Evolutionary conservation across 2,888 invertebrate genomes (phyloP), one percentile per base, ranked within the genome.

Genomic region (Alcis repandata): DNA sequence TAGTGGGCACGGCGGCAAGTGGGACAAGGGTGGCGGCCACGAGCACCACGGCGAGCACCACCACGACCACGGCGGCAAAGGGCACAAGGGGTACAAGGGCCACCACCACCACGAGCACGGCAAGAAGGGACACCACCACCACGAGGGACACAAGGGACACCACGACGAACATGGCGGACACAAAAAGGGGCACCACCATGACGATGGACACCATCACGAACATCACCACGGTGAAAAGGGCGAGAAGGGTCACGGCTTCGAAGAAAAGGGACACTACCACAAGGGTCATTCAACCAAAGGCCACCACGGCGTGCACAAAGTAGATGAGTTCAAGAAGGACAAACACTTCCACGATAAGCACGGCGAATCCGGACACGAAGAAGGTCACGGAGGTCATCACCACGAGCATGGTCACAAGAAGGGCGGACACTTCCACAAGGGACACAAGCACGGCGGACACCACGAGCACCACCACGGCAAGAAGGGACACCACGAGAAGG

Each of bases 251-350:
- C 89, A 90, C 70, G 88, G 88, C 8, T 91, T 90, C 62, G 94
- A 94, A 81, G 93, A 92, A 71, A 91, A 92, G 54, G 97, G 97
- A 36, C 95, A 95, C 72, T 97, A 95, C 87, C 96, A 96, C 72
- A 97, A 97, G 79, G 97, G 97, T 0, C 97, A 97, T 89, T 96
- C 95, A 76, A 97, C 97, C 65, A 96, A 97, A 84, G 97, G 97
- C 54, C 96, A 97, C 77, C 97, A 97, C 82, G 96, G 97, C 72
- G 94, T 97, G 1, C 97, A 97, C 89, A 97, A 97, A 85, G 83
- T 96, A 84, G 96, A 97, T 86, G 97, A 97, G 85, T 97, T 95
- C 89, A 96, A 97, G 83, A 97, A 97, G 83, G 95, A 97, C 78
- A 97, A 97, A 79, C 96, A 97, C 84, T 97, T 96, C 95, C 97